A percentile compares a stretch with the other conserved stretches of the same genome.
Evolutionary conservation across 2,113 vertebrate genomes (phyloP).

Genomic region (Orycteropus afer): DNA sequence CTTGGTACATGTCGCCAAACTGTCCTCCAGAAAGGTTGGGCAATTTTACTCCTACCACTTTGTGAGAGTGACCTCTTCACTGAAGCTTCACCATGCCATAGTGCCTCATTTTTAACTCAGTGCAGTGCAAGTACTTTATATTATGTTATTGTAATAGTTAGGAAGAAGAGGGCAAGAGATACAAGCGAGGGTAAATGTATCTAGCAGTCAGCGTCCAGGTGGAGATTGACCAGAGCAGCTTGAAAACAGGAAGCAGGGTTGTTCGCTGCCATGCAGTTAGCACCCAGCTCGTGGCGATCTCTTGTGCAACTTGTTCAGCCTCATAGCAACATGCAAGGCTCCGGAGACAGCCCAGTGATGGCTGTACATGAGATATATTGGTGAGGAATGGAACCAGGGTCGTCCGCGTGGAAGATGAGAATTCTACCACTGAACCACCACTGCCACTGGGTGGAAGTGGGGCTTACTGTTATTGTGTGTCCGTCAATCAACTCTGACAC

Average conservation of each 20-base stretch:
- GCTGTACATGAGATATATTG: background rate
- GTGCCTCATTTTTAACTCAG: background rate
- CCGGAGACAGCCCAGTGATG: background rate
- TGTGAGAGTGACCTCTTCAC: background rate
- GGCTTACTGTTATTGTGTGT: background rate
- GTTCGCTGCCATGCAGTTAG: background rate
- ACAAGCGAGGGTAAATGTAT: too few relatives aligned
- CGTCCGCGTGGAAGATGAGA: background rate
- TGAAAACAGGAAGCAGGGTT: background rate
- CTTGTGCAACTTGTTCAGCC: background rate
- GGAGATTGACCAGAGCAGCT: background rate
- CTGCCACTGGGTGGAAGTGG: background rate
- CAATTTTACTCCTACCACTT: background rate
- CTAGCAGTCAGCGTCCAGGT: rapidly evolving
- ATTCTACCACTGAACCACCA: background rate
- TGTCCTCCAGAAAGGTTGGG: background rate
- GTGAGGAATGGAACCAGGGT: background rate
- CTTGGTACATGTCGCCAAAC: background rate
- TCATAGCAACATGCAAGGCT: background rate
- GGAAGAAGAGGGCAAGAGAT: background rate
- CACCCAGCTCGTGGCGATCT: background rate
- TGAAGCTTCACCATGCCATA: background rate
- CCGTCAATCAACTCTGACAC: rapidly evolving
- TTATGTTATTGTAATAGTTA: background rate
- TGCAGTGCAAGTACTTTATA: background rate